Percentiles rank a stretch among this genome's conserved stretches.
phyloP scores from a whole-genome alignment of 2,113 vertebrate species.

The Noctilio leporinus region DNA sequence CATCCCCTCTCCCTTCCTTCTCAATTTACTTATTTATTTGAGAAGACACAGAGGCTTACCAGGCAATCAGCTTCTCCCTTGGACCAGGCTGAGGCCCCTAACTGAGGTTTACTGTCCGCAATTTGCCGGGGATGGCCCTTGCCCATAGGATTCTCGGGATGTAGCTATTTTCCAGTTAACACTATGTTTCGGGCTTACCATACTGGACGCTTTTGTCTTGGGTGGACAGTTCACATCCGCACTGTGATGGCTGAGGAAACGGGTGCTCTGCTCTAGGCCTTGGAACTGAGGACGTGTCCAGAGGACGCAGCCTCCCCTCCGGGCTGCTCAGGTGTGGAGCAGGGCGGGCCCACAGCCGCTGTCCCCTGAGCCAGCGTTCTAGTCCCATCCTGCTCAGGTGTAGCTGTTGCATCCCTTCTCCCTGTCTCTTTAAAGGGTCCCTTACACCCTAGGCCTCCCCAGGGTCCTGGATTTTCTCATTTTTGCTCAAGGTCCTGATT shows the following conservation, averaged over 20 bases:
- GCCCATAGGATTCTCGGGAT: background rate
- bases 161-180: background rate
- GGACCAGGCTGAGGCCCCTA: background rate
- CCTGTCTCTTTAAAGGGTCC: background rate
- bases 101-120: background rate
- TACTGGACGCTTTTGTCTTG: background rate
- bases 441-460: too few relatives aligned
- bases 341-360: background rate
- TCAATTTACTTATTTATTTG: background rate
- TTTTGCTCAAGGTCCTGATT: background rate
- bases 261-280: background rate
- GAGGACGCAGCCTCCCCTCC: background rate
- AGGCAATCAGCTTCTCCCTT: background rate
- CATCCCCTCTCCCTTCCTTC: too few relatives aligned
- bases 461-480: background rate
- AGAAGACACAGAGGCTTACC: background rate
- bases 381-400: background rate
- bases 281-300: background rate
- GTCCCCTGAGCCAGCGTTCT: background rate
- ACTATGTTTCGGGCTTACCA: background rate
- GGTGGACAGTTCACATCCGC: background rate
- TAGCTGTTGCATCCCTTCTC: background rate
- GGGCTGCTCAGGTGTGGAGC: background rate
- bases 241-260: too few relatives aligned
- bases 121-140: background rate